Evolutionary conservation across 2,113 vertebrate genomes (phyloP).

Genomic region (Crotalus viridis): DNA sequence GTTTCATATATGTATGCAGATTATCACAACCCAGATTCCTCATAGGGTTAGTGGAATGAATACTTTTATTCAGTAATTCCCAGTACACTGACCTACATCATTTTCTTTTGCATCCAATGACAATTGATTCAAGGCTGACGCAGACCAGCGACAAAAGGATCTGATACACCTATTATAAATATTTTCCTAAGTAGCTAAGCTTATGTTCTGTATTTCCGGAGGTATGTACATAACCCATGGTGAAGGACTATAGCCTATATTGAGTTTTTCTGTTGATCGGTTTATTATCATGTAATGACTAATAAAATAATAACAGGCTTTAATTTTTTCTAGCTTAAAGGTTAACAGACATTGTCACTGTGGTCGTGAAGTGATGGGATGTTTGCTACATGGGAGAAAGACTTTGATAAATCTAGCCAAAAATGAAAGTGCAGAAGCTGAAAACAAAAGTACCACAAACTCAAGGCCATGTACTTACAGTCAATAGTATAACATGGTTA

Average conservation of each 20-base stretch:
- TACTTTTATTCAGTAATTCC: not conserved
- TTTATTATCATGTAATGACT: not conserved
- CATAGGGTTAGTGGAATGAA: not conserved
- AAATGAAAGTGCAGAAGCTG: not conserved
- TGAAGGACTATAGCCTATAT: not conserved
- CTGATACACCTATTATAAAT: not conserved
- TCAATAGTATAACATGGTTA: not conserved
- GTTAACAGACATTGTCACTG: not conserved
- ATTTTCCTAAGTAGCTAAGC: not conserved
- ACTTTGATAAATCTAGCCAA: not conserved
- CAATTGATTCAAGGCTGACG: not conserved
- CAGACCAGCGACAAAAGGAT: not conserved
- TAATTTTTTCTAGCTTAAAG: not conserved
- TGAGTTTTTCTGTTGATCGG: not conserved
- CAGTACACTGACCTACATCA: not conserved
- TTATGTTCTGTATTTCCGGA: not conserved
- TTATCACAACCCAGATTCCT: not conserved
- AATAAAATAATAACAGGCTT: not conserved
- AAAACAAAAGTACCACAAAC: not conserved
- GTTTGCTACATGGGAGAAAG: not conserved
- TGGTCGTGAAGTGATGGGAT: not conserved
- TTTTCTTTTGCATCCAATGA: not conserved
- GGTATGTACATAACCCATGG: not conserved
- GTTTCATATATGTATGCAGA: not conserved
- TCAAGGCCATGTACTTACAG: not conserved